phyloP scores from a whole-genome alignment of 2,113 vertebrate genomes.

The Apodemus speciosus region DNA sequence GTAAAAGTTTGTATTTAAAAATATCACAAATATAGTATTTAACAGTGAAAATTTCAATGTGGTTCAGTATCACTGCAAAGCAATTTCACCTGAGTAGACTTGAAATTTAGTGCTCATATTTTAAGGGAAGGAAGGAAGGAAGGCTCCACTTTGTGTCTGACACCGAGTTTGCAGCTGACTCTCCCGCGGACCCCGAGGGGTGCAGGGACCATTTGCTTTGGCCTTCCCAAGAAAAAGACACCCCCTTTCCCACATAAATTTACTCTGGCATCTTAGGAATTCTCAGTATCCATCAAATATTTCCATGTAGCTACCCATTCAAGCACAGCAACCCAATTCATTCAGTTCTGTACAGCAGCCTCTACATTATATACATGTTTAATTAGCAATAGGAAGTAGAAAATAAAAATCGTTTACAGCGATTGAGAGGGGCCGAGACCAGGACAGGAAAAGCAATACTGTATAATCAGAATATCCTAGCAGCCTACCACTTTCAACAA shows the following conservation, averaged over 20 bases:
- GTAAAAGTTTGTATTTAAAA: slow-evolving; percentile 76
- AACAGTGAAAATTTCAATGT: slow-evolving; percentile 81
- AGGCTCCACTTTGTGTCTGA: slow-evolving; percentile 75
- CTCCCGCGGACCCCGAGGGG: slow-evolving; percentile 67
- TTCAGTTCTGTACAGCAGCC: slow-evolving; percentile 82
- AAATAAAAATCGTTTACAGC: slow-evolving; percentile 79
- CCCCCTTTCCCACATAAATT: slow-evolving; percentile 30
- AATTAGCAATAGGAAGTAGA: slow-evolving; percentile 79
- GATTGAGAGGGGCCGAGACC: slow-evolving; percentile 79
- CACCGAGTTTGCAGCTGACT: slow-evolving; percentile 67
- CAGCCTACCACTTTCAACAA: slow-evolving; percentile 80
- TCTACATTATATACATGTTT: slow-evolving; percentile 84
- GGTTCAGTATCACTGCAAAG: slow-evolving; percentile 85
- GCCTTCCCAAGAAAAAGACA: slow-evolving; percentile 27
- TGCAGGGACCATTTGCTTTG: slow-evolving; percentile 64
- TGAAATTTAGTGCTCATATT: slow-evolving; percentile 81
- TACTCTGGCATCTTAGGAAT: slow-evolving; percentile 77
- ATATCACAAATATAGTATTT: slow-evolving; percentile 76
- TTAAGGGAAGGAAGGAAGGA: slow-evolving; percentile 33
- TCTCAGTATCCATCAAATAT: slow-evolving; percentile 80
- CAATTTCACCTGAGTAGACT: slow-evolving; percentile 84
- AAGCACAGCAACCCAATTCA: slow-evolving; percentile 83
- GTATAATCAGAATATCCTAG: slow-evolving; percentile 82
- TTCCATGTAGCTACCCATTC: slow-evolving; percentile 79
- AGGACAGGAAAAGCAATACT: slow-evolving; percentile 82